These are phyloP conservation scores for Megalurothrips usitatus DNA, from an alignment of 2,888 invertebrate genomes.

Conservation along the genomic window DNA sequence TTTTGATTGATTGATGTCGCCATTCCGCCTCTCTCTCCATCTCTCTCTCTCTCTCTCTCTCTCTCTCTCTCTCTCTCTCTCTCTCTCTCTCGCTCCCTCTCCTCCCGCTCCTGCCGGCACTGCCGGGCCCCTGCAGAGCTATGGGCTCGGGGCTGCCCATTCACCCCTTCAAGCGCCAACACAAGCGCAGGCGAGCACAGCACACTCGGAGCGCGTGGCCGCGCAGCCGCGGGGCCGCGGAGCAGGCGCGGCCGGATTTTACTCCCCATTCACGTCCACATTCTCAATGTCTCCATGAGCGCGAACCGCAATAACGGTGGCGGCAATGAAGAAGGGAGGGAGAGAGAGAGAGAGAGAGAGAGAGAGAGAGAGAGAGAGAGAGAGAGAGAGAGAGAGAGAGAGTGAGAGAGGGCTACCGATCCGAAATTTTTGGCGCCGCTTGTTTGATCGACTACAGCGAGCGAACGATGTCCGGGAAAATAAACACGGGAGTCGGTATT, in stretches of 20 bases:
- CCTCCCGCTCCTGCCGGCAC: not conserved
- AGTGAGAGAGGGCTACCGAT: not conserved
- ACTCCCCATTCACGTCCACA: not conserved
- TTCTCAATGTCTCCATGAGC: not conserved
- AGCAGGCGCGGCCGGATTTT: no score
- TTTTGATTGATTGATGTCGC: slow-evolving; percentile 1
- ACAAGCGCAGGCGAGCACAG: no score
- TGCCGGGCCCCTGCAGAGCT: no score
- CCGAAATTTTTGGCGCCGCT: no score
- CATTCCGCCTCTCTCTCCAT: not conserved
- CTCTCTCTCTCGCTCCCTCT: not conserved
- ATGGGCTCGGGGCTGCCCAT: no score
- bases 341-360: not conserved
- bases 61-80: no score
- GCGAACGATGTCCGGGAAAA: no score
- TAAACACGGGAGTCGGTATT: no score
- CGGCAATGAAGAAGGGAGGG: not conserved
- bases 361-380: slow-evolving; percentile 33
- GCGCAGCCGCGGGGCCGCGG: no score
- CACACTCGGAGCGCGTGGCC: not conserved
- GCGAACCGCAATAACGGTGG: slow-evolving; percentile 2
- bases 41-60: not conserved
- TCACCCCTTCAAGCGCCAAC: no score
- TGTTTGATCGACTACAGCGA: no score
- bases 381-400: slow-evolving; percentile 13